phyloP scores from a whole-genome alignment of 2,797 vertebrate species.

The Hipposideros larvatus region DNA sequence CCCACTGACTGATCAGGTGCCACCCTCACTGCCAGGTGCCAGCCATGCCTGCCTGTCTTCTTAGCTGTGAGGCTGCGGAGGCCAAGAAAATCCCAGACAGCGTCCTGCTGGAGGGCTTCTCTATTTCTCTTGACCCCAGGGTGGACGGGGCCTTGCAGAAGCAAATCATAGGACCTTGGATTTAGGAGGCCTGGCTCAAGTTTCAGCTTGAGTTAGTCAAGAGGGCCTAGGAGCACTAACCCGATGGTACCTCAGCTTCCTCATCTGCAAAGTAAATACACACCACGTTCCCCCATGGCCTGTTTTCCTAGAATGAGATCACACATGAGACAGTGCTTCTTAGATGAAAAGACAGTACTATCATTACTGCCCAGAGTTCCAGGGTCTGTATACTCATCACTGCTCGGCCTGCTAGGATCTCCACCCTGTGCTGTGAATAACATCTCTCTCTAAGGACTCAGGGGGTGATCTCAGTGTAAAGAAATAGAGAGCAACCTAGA shows the following conservation, averaged over 20 bases:
- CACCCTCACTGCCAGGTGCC: not conserved
- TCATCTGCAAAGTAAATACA: constrained; percentile 6
- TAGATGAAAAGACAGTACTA: not conserved
- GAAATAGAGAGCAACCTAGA: not conserved
- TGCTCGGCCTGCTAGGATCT: not conserved
- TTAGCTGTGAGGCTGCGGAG: not conserved
- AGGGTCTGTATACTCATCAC: not conserved
- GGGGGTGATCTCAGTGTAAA: not conserved
- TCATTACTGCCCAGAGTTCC: not conserved
- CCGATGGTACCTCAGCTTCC: not conserved
- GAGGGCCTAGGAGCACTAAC: not conserved
- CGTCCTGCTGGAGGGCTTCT: not conserved
- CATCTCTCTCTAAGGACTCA: not conserved
- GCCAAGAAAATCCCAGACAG: not conserved
- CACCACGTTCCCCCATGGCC: not conserved
- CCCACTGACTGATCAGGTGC: not conserved
- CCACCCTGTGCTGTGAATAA: not conserved
- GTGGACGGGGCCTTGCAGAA: not conserved
- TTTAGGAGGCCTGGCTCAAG: not conserved
- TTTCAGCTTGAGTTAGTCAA: not conserved
- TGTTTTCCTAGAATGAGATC: constrained; percentile 30
- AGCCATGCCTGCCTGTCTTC: not conserved
- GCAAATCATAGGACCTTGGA: not conserved
- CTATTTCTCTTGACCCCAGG: not conserved
- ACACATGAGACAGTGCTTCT: constrained; percentile 10